Evolutionary conservation across 2,797 vertebrate genomes (phyloP), one percentile per base, ranked within the genome.

Genomic region (Geotrypetes seraphini): DNA sequence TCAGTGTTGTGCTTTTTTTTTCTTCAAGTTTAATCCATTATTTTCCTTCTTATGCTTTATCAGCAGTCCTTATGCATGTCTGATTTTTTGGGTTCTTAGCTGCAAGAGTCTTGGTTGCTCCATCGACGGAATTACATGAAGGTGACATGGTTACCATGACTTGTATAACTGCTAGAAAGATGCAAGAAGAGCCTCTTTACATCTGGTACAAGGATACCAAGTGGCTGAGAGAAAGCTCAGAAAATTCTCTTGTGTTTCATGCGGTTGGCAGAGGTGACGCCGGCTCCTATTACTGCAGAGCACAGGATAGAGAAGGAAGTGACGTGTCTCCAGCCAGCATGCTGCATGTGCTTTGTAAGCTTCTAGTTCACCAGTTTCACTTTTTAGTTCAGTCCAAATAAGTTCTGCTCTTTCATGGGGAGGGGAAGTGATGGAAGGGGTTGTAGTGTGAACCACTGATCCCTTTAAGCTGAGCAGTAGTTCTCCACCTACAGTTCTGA

Each of bases 301-400:
- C 33, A 2, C 48, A 3, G 19, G 31, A 33, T 5, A 1, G 33
- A 26, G 30, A 39, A 1, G 10, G 43, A 8, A 66, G 50, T 0
- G 39, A 48, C 22, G 8, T 5, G 0, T 79, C 81, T 0, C 46
- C 3, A 0, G 13, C 56, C 0, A 7, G 48, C 3, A 1, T 36
- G 0, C 61, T 84, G 29, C 71, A 43, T 0, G 71, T 81, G 22
- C 12, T 75, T 28, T 67, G 78, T 84, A 23, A 73, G 78, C 31
- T 7, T 12, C 23, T 9, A 13, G 7, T 5, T 15, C 33, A 5
- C n/a, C 7, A 12, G 12, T 31, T 24, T 34, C 26, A 16, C n/a
- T 32, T 43, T 31, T 13, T n/a, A n/a, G n/a, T n/a, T n/a, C n/a
- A n/a, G n/a, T n/a, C n/a, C n/a, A n/a, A n/a, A n/a, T n/a, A n/a